These are phyloP conservation scores for Oxyteleia sp. DNA, from an alignment of 2,888 invertebrate species.

Conservation along the genomic window DNA sequence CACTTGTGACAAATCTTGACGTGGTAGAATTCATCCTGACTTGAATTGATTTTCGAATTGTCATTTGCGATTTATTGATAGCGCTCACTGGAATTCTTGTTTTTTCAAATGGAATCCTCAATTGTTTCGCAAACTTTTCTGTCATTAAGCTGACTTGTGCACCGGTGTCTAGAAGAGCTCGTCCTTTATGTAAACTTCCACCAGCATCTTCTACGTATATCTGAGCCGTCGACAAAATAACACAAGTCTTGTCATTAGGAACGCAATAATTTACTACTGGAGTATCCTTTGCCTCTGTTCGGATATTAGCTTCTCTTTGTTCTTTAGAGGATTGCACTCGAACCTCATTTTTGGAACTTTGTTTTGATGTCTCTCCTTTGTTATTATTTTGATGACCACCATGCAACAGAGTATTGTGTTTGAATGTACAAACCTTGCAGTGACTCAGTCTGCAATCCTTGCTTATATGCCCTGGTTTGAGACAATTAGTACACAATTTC, in stretches of 20 bases:
- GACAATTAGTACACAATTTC: slow-evolving; percentile 14
- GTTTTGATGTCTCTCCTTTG: background rate
- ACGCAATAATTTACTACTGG: slow-evolving; percentile 13
- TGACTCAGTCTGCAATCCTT: slow-evolving; percentile 4
- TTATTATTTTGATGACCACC: background rate
- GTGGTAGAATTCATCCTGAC: slow-evolving; percentile 5
- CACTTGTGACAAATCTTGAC: background rate
- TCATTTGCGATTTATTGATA: slow-evolving; percentile 3
- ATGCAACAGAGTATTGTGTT: slow-evolving; percentile 25
- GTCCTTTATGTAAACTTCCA: slow-evolving; percentile 12
- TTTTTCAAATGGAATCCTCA: slow-evolving; percentile 1
- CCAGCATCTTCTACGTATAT: slow-evolving; percentile 18
- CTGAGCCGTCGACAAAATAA: slow-evolving; percentile 25
- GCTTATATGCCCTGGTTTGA: background rate
- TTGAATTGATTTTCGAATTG: background rate
- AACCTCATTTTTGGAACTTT: background rate
- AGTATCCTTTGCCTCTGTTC: background rate
- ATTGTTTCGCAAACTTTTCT: slow-evolving; percentile 8
- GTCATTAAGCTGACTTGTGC: slow-evolving; percentile 25
- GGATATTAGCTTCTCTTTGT: background rate
- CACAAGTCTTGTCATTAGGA: background rate
- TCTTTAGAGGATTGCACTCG: background rate
- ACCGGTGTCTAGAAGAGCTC: slow-evolving; percentile 20
- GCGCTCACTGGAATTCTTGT: slow-evolving; percentile 5
- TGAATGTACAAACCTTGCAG: slow-evolving; percentile 13